Conservation (phyloP, 2,888 invertebrate species). For the Neoaliturus tenellus region DNA sequence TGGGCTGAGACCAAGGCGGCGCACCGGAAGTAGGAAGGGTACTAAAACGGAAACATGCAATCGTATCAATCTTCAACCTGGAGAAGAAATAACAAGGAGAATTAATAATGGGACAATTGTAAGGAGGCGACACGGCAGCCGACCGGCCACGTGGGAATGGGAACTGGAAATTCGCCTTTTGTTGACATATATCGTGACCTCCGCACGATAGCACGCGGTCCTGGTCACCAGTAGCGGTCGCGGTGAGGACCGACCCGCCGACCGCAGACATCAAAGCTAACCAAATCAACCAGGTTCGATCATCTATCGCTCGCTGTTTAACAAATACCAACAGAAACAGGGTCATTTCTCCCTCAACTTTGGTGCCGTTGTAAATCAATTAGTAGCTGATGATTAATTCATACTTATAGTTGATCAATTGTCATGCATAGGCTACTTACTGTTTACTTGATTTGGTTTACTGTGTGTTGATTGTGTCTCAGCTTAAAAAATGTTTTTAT, state of each 20-base stretch:
- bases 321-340: too few relatives aligned
- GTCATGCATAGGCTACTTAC: too few relatives aligned
- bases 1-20: conserved; percentile 43
- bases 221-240: too few relatives aligned
- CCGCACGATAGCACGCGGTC: neutral
- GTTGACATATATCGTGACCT: conserved; percentile 45
- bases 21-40: conserved; percentile 53
- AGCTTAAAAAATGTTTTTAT: too few relatives aligned
- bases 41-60: conserved; percentile 57
- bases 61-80: conserved; percentile 57
- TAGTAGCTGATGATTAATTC: too few relatives aligned
- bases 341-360: too few relatives aligned
- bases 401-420: too few relatives aligned
- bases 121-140: conserved; percentile 44
- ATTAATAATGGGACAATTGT: conserved; percentile 57
- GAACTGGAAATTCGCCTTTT: conserved; percentile 48
- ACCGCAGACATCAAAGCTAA: neutral
- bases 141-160: conserved; percentile 32
- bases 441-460: too few relatives aligned
- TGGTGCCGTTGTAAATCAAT: too few relatives aligned
- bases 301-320: neutral
- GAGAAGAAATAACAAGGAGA: conserved; percentile 54
- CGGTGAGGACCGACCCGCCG: too few relatives aligned
- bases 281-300: neutral
- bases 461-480: too few relatives aligned